Base-by-base conservation (phyloP, 2,113 vertebrate genomes). In the Carollia perspicillata region DNA sequence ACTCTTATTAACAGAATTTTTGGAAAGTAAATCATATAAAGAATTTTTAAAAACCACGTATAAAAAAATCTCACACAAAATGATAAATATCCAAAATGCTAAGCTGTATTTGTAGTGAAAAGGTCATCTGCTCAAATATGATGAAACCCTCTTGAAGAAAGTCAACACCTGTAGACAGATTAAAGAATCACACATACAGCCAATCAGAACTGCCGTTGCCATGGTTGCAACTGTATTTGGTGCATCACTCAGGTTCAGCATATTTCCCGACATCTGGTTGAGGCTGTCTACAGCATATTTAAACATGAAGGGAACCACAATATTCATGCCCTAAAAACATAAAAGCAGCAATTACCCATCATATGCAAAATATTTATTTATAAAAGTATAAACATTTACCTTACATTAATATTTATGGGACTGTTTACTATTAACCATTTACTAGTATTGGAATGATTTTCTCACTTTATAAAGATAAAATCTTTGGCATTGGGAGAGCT, bases 291-390 rank as follows among this genome's bases (percentile, higher is more conserved):
- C 99, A 96, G 99, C 99, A 98, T 99, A 99, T 98, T 99, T 99
- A 99, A 99, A 99, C 99, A 99, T 99, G 99, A 99, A 99, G 96
- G 99, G 99, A 98, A 99, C 99, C 97, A 98, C 92, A 87, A 99
- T 99, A 96, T 99, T 99, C 99, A 99, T 99, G 95, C 99, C 98
- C 99, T 99, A 98, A 97, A 98, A 98, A 97, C 53, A 96, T 5
- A 98, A 97, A 97, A 97, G 95, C 79, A 98, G 26, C 94, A 66
- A 40, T 98, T 97, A 98, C 35, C 30, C 58, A 92, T 40, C 10
- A 84, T 40, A 72, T 72, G 81, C 65, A 93, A 97, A 97, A 94
- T 58, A 72, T 30, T 13, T 83, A 69, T 55, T 84, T 72, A 13
- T 10, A 49, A 30, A 97, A 96, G 33, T 42, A 89, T 0, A 95